These are phyloP conservation scores for Onychomys torridus DNA, from an alignment of 2,797 vertebrate species.

Conservation along the genomic window DNA sequence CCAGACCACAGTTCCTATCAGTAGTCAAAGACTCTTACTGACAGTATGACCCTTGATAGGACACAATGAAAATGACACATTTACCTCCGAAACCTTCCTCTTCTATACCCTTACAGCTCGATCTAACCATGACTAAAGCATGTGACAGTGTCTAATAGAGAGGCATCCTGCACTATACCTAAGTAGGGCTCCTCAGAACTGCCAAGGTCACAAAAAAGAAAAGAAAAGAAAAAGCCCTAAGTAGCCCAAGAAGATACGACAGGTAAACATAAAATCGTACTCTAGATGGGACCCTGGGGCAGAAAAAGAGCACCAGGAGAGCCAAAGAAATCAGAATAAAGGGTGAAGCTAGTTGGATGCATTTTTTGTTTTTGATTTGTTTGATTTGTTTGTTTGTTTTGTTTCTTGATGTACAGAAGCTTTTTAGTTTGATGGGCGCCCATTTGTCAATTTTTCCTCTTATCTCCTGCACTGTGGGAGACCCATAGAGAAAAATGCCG, in stretches of 20 bases:
- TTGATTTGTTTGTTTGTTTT: not conserved
- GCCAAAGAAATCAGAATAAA: not conserved
- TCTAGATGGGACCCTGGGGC: not conserved
- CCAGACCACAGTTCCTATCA: not conserved
- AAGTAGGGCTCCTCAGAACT: not conserved
- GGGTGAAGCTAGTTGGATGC: fast-evolving
- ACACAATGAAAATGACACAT: not conserved
- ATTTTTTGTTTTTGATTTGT: not conserved
- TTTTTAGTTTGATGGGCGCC: not conserved
- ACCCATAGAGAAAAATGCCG: not conserved
- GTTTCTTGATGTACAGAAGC: not conserved
- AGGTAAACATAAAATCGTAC: not conserved
- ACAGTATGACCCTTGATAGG: not conserved
- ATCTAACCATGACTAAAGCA: not conserved
- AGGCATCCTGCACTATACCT: too few species aligned
- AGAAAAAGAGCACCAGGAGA: not conserved
- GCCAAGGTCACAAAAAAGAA: not conserved
- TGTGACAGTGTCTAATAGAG: not conserved
- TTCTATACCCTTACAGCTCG: not conserved
- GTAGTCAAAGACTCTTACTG: not conserved
- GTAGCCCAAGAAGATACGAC: not conserved
- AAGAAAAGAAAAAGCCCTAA: not conserved
- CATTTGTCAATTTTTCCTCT: not conserved
- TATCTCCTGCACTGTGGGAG: not conserved
- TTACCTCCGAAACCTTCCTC: not conserved